Percentiles rank a stretch among this genome's conserved stretches.
phyloP scores from a whole-genome alignment of 2,797 vertebrate genomes.

The Masticophis lateralis region DNA sequence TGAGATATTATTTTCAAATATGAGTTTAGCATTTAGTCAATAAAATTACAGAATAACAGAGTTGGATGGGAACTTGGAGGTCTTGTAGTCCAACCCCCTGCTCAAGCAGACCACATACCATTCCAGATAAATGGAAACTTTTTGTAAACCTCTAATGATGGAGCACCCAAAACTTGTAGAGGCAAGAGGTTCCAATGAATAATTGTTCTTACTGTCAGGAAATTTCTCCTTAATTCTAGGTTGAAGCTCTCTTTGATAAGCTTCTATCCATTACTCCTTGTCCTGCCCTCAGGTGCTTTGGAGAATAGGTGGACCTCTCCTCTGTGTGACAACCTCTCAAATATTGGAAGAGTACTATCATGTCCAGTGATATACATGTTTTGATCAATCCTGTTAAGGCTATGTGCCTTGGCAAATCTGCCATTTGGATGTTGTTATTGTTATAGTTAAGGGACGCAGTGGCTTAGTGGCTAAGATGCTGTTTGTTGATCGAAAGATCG shows the following conservation, averaged over 20 bases:
- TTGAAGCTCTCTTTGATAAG: neutral
- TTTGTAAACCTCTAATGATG: neutral
- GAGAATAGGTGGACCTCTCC: neutral
- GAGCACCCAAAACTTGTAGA: neutral
- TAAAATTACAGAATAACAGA: neutral
- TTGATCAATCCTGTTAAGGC: neutral
- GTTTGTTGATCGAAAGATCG: too few species aligned
- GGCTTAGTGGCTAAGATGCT: too few species aligned
- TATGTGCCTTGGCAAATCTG: neutral
- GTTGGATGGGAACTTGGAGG: neutral
- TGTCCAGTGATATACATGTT: neutral
- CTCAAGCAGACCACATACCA: neutral
- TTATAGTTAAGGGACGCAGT: too few species aligned
- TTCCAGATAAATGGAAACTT: neutral
- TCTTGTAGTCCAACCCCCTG: neutral
- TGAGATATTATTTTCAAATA: neutral
- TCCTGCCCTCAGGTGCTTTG: neutral
- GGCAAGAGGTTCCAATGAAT: neutral
- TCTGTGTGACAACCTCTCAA: neutral
- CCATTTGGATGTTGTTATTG: accelerated
- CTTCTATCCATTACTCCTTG: neutral
- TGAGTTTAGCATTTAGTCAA: neutral
- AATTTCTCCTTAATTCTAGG: neutral
- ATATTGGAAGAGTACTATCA: neutral
- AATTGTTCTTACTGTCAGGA: neutral